Base-by-base conservation (phyloP, 2,797 vertebrate genomes). In the Cottoperca gobio region DNA sequence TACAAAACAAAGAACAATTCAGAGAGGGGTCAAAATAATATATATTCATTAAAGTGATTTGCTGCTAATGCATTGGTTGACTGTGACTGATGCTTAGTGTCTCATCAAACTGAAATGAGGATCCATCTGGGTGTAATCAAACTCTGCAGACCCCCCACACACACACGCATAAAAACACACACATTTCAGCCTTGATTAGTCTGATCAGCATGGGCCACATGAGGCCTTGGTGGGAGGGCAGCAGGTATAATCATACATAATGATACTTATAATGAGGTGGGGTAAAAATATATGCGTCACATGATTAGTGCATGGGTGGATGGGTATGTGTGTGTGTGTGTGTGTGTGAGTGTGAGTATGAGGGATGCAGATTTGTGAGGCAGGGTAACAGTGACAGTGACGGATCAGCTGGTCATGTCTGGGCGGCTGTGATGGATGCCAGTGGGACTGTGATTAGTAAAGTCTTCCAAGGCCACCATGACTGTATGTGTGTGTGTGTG, bases 211-310 rank as follows among this genome's bases (percentile, higher is more conserved):
- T 84, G 84, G 88, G 87, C 88, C 90, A 86, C 92, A 88, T 82
- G 78, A 86, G 81, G 83, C 77, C 86, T 83, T 79, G 50, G 89
- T 85, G 84, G 90, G 87, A 90, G 79, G 89, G 91, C 88, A 86
- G 88, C 91, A 93, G 93, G 93, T 94, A 93, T 95, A 94, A 96
- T 95, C 93, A 95, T 86, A 93, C 88, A 93, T 94, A 95, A 95
- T 94, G 91, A 95, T 90, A 93, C 93, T 90, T 74, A 78, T 94
- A 94, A 95, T 94, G 93, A 95, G 91, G 89, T 87, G 79, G 78
- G 89, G 87, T 93, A 93, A 92, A 93, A 92, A 92, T 93, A 92
- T 90, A 90, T 89, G 85, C 54, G 4, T 85, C 88, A 83, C 83
- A 88, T 88, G 85, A 91, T 79, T 75, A 62, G 81, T 64, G 82